Base-by-base conservation (phyloP, 2,888 invertebrate species). In the Agrotis segetum region DNA sequence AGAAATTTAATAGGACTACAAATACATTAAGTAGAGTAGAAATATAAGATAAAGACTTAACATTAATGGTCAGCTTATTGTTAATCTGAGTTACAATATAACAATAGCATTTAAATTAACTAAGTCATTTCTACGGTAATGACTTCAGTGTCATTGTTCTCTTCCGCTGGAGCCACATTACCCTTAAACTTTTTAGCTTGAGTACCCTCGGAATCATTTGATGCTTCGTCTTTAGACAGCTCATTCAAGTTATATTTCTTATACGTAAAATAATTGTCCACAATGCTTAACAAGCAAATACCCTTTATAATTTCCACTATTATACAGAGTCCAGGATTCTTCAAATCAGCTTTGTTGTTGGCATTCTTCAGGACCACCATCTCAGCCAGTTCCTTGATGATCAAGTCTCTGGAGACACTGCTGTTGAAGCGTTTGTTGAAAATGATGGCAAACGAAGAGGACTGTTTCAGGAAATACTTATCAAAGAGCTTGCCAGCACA, bases 171-270 rank as follows among this genome's bases (percentile, higher is more conserved):
- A 58, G 81, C 82, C 65, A 88, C 80, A 83, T 89, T 89, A 82
- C 91, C 88, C 85, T 96, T 96, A 78, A 95, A 92, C 83, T 95
- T 95, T 87, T 96, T 96, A 3, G 96, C 93, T 88, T 95, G 92
- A 52, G 92, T 92, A 83, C 87, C 96, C 70, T 93, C 96, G 4
- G 88, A 79, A 74, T 96, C 96, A 85, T 91, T 93, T n/a, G 83
- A 74, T 50, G 88, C 63, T 59, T 96, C 95, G 11, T 95, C 95
- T 85, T 96, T 96, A 85, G 93, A 93, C 79, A 97, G 88, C 92
- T 98, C 98, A 74, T 97, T 92, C 73, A 99, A 94, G 95, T 99
- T 99, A 93, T 98, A 99, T 91, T 99, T 99, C 85, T 97, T 98
- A 89, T 97, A 97, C 79, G 97, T 97, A 87, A 97, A 96, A 92